A percentile compares a stretch with the other conserved stretches of the same genome.
Evolutionary conservation across 2,113 vertebrate genomes (phyloP).

Genomic region (Struthio camelus): DNA sequence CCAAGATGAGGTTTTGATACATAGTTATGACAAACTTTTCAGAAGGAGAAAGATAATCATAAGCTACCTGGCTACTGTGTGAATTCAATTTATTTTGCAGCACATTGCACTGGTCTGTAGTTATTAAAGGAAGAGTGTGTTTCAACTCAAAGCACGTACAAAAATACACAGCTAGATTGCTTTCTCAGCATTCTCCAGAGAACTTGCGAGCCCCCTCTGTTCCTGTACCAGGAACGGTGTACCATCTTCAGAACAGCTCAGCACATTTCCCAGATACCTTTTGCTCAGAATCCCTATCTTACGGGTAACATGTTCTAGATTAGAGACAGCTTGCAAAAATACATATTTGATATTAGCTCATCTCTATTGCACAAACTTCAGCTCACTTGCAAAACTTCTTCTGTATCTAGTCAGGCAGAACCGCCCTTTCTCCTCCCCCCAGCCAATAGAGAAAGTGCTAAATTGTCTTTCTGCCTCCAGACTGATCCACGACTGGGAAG

Average conservation of each 20-base stretch:
- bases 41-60: conserved; percentile 26
- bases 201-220: accelerated
- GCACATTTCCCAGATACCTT: accelerated
- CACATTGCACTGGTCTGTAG: conserved; percentile 1
- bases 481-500: neutral
- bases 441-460: neutral
- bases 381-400: neutral
- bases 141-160: neutral
- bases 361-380: neutral
- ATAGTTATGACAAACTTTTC: conserved; percentile 16
- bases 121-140: conserved; percentile 27
- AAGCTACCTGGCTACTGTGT: neutral
- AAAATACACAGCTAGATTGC: neutral
- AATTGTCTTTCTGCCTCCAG: neutral
- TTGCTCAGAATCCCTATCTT: neutral
- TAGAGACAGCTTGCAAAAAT: neutral
- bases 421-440: neutral
- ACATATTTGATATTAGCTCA: neutral
- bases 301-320: neutral
- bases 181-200: neutral
- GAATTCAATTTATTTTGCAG: conserved; percentile 50
- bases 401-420: neutral
- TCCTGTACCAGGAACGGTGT: neutral
- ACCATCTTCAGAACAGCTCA: neutral
- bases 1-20: conserved; percentile 46